Base-by-base conservation (phyloP, 2,888 invertebrate genomes). In the Cantharis flavilabris region DNA sequence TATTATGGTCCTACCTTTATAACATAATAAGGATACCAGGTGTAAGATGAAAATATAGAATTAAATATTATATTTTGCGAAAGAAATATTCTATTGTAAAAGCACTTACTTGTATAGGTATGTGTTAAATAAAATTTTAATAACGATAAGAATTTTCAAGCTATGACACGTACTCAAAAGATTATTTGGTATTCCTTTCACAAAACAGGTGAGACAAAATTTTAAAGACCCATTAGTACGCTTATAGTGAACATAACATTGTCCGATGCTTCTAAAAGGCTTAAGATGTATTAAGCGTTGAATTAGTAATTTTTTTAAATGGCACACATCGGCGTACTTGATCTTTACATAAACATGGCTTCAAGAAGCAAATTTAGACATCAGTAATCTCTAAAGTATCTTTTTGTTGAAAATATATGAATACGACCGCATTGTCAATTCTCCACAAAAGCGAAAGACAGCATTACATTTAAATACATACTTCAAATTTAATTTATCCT, bases 281-380 rank as follows among this genome's bases (percentile, higher is more conserved):
- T 84, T 82, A 82, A 79, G 81, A 78, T 69, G 76, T 82, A 81
- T 83, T 83, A 83, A 70, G 75, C 11, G 16, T 70, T 83, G 82
- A 83, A 84, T 84, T 83, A 84, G 83, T 84, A 82, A 84, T 81
- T 80, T 73, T 28, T 72, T 77, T 65, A 70, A 81, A 78, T 79
- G 80, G 77, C 75, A 83, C 81, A 83, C 82, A 83, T 83, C 84
- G 83, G 81, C 79, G 80, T 80, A 83, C 84, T 84, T 83, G 83
- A 84, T 84, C 84, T 83, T 80, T 72, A 76, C 78, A 20, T 78
- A 76, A 80, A 78, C 80, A 76, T 77, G 78, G 80, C 81, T 49
- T 73, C 79, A 81, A 82, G 81, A 81, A 81, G 78, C 77, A 65
- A 76, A 74, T 67, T 73, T 76, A 79, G 79, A 79, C 81, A 82